Conservation (phyloP, 2,797 vertebrate genomes). For the Salmo trutta region DNA sequence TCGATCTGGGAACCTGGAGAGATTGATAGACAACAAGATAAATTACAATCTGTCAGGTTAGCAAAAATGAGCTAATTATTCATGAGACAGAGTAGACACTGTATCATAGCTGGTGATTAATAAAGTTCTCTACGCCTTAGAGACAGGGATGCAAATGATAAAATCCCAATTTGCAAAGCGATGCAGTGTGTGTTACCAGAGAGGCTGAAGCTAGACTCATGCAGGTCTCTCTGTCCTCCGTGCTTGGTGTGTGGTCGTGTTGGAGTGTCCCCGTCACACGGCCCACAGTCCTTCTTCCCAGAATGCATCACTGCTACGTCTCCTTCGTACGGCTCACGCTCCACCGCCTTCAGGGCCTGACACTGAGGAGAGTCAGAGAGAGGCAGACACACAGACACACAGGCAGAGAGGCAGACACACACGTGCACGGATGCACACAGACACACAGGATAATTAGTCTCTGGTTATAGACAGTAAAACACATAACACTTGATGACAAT, state of each 20-base stretch:
- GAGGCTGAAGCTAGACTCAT: slow-evolving; percentile 95
- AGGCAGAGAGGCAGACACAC: no score
- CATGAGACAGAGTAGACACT: no score
- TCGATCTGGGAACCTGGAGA: slow-evolving; percentile 88
- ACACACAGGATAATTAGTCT: no score
- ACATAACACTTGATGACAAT: no score
- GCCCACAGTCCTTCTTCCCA: slow-evolving; percentile 86
- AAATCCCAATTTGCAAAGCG: not conserved
- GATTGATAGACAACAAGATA: slow-evolving; percentile 2
- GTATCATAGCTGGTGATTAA: no score
- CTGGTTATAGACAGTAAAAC: no score
- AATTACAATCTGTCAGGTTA: no score
- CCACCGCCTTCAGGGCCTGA: slow-evolving; percentile 86
- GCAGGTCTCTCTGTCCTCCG: slow-evolving; percentile 92
- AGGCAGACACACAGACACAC: not conserved
- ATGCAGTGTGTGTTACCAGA: slow-evolving; percentile 81
- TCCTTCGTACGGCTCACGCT: slow-evolving; percentile 91
- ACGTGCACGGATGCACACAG: no score
- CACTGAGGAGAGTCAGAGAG: slow-evolving; percentile 67
- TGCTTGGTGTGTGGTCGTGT: slow-evolving; percentile 89
- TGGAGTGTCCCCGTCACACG: slow-evolving; percentile 84
- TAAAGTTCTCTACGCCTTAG: no score
- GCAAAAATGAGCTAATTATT: no score
- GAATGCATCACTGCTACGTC: slow-evolving; percentile 86
- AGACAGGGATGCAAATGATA: not conserved